These are phyloP conservation scores for Anagyrus pseudococci DNA, from an alignment of 2,888 invertebrate species.

Conservation along the genomic window DNA sequence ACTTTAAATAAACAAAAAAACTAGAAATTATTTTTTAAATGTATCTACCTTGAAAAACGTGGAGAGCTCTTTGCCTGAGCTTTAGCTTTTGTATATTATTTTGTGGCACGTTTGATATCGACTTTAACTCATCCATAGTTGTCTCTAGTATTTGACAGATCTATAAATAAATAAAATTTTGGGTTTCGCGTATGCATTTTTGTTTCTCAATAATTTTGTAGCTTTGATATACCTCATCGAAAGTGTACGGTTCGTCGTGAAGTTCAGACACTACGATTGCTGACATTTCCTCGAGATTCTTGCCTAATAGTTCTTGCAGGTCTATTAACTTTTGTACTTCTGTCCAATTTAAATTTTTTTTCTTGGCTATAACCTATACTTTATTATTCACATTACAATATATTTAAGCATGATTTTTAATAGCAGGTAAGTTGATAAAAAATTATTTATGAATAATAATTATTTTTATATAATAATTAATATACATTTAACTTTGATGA, in stretches of 20 bases:
- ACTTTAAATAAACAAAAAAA: background rate
- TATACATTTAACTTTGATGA: slow-evolving; percentile 1
- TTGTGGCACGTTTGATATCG: slow-evolving; percentile 71
- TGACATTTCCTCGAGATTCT: slow-evolving; percentile 74
- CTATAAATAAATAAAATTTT: slow-evolving; percentile 53
- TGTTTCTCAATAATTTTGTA: too few relatives aligned
- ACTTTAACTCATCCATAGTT: slow-evolving; percentile 69
- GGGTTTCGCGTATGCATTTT: too few relatives aligned
- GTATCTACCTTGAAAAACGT: slow-evolving; percentile 79
- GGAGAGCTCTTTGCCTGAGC: slow-evolving; percentile 84
- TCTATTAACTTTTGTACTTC: slow-evolving; percentile 74
- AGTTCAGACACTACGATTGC: slow-evolving; percentile 70
- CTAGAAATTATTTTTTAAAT: slow-evolving; percentile 25
- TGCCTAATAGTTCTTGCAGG: slow-evolving; percentile 72
- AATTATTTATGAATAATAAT: background rate
- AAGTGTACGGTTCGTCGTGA: slow-evolving; percentile 72
- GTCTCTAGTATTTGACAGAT: slow-evolving; percentile 66
- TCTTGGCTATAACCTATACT: slow-evolving; percentile 72
- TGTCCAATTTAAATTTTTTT: slow-evolving; percentile 69
- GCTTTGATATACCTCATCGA: slow-evolving; percentile 75
- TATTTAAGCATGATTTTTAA: background rate
- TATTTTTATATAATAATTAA: background rate
- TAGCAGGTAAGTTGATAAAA: background rate
- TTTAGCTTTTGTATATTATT: slow-evolving; percentile 72
- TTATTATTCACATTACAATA: background rate